Evolutionary conservation across 2,797 vertebrate genomes (phyloP).

Genomic region (Xerus rutilus): DNA sequence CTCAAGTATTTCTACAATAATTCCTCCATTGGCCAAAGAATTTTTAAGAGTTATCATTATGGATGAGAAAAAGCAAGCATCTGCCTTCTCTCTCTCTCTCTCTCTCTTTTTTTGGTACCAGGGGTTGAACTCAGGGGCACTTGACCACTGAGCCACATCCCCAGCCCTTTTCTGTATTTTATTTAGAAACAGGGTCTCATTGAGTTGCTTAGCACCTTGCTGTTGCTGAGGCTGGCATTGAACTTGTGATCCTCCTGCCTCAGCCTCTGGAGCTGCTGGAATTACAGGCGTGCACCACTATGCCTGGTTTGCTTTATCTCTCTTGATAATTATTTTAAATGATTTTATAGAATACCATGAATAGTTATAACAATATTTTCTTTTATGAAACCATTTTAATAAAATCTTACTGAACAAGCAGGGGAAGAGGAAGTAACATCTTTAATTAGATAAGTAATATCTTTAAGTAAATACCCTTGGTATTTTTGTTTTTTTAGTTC

Average conservation of each 20-base stretch:
- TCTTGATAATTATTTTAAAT: slow-evolving; percentile 1
- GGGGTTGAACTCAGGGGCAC: too few species aligned
- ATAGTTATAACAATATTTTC: slow-evolving; percentile 22
- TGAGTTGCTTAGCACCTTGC: too few species aligned
- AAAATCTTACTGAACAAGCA: slow-evolving; percentile 15
- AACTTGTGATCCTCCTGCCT: too few species aligned
- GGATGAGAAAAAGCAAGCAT: background rate
- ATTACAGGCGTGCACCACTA: too few species aligned
- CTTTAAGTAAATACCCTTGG: background rate
- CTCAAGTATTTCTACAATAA: background rate
- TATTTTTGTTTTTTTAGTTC: background rate
- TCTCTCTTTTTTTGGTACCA: too few species aligned
- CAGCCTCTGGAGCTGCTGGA: too few species aligned
- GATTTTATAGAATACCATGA: background rate
- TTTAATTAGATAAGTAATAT: background rate
- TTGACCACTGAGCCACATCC: too few species aligned
- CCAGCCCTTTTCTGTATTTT: too few species aligned
- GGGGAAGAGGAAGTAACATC: background rate
- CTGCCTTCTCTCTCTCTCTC: background rate
- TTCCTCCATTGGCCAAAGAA: background rate
- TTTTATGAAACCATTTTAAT: slow-evolving; percentile 9
- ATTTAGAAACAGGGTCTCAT: too few species aligned
- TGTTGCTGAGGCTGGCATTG: too few species aligned
- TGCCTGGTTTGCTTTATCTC: background rate
- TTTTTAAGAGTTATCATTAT: slow-evolving; percentile 21